Evolutionary conservation across 2,113 vertebrate genomes (phyloP).

Genomic region (Chrysochloris asiatica): DNA sequence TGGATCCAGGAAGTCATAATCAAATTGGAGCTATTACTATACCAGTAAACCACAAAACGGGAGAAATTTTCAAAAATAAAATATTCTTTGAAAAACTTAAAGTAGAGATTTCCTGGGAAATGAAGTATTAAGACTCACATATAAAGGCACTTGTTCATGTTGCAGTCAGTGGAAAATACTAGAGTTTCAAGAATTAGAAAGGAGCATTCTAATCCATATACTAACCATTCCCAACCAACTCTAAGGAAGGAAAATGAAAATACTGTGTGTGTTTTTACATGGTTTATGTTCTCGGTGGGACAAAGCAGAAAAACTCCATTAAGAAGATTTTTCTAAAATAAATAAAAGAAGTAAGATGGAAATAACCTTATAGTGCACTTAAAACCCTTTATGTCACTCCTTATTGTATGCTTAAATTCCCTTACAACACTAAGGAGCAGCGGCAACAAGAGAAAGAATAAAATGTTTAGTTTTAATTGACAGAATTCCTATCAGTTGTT

Average conservation of each 20-base stretch:
- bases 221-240: background rate
- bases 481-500: no score
- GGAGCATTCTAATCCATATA: background rate
- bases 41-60: background rate
- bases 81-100: background rate
- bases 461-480: no score
- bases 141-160: background rate
- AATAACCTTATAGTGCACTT: slow-evolving; percentile 2
- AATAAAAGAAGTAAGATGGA: slow-evolving; percentile 17
- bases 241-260: background rate
- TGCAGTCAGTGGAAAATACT: no score
- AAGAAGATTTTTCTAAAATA: slow-evolving; percentile 48
- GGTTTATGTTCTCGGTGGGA: background rate
- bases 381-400: no score
- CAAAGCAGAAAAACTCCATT: slow-evolving; percentile 41
- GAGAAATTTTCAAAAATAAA: background rate
- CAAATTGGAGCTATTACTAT: background rate
- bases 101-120: background rate
- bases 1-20: background rate
- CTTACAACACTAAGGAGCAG: background rate
- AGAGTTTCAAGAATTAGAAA: background rate
- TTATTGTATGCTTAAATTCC: slow-evolving; percentile 13
- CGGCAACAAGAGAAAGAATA: background rate
- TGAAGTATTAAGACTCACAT: background rate
- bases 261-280: background rate